A percentile compares a stretch with the other conserved stretches of the same genome.
These are phyloP conservation scores for Drosophila asahinai DNA, from an alignment of 1,140 invertebrate genomes.

Conservation along the genomic window DNA sequence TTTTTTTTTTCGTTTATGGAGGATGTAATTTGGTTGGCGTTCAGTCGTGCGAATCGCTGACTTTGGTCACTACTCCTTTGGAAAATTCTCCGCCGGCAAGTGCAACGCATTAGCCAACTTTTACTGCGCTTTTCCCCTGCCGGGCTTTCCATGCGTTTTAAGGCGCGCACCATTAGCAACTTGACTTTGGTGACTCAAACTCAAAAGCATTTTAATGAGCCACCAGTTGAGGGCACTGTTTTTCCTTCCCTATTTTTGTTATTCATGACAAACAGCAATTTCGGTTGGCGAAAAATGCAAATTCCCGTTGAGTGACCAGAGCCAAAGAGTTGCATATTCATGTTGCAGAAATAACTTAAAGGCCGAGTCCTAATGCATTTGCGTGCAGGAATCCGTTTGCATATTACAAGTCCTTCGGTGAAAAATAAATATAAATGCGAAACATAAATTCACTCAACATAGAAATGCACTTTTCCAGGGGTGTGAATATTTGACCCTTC, in stretches of 20 bases:
- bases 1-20: conserved; percentile 44
- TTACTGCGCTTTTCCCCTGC: background rate
- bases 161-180: conserved; percentile 57
- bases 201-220: conserved; percentile 75
- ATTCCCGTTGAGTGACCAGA: conserved; percentile 50
- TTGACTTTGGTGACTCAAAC: conserved; percentile 53
- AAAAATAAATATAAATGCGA: conserved; percentile 31
- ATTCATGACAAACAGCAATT: conserved; percentile 52
- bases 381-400: conserved; percentile 57
- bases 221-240: conserved; percentile 24
- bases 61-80: conserved; percentile 42
- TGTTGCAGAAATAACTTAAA: conserved; percentile 45
- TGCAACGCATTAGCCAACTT: conserved; percentile 63
- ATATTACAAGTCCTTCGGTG: conserved; percentile 40
- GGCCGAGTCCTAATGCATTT: conserved; percentile 60
- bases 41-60: conserved; percentile 57
- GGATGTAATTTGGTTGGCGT: conserved; percentile 60
- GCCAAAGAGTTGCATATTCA: conserved; percentile 65
- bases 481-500: background rate
- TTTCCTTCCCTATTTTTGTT: conserved; percentile 1
- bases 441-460: conserved; percentile 45
- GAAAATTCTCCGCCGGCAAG: conserved; percentile 54
- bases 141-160: conserved; percentile 44
- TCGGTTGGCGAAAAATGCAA: conserved; percentile 57
- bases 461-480: conserved; percentile 55